phyloP scores from a whole-genome alignment of 2,888 invertebrate species.

The Atrina japonica region DNA sequence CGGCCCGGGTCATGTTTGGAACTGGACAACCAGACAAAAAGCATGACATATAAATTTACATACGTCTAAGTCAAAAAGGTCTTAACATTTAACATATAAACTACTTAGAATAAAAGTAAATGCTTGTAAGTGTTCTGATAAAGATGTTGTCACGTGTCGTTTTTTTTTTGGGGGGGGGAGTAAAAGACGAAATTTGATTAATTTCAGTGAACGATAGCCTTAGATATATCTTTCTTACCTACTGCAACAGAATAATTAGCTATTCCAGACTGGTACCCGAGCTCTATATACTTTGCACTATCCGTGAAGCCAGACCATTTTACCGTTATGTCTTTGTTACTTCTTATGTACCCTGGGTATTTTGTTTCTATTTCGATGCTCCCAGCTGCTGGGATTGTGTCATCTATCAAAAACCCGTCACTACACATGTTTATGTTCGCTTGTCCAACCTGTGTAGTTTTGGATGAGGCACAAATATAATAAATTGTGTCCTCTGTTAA shows the following conservation, averaged over 20 bases:
- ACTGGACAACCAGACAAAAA: no score
- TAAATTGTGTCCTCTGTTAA: slow-evolving; percentile 19
- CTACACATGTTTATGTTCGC: slow-evolving; percentile 12
- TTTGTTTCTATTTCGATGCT: background rate
- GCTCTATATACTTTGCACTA: slow-evolving; percentile 2
- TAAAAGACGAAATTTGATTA: no score
- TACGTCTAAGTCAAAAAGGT: no score
- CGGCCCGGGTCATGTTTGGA: no score
- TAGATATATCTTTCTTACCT: slow-evolving; percentile 1
- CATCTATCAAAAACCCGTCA: slow-evolving; percentile 27
- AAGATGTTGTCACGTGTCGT: no score
- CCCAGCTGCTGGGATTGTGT: slow-evolving; percentile 15
- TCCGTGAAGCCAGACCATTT: slow-evolving; percentile 29
- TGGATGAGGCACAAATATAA: slow-evolving; percentile 30
- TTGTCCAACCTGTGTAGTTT: background rate
- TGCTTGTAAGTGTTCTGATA: no score
- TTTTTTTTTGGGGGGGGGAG: no score
- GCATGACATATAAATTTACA: no score
- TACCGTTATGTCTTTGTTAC: background rate
- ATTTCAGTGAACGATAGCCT: background rate
- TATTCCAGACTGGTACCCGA: slow-evolving; percentile 28
- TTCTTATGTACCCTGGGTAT: slow-evolving; percentile 3
- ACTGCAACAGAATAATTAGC: slow-evolving; percentile 15
- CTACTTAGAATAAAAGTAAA: no score
- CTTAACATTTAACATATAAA: no score